Evolutionary conservation across 2,113 vertebrate genomes (phyloP).

Genomic region (Empidonax traillii): DNA sequence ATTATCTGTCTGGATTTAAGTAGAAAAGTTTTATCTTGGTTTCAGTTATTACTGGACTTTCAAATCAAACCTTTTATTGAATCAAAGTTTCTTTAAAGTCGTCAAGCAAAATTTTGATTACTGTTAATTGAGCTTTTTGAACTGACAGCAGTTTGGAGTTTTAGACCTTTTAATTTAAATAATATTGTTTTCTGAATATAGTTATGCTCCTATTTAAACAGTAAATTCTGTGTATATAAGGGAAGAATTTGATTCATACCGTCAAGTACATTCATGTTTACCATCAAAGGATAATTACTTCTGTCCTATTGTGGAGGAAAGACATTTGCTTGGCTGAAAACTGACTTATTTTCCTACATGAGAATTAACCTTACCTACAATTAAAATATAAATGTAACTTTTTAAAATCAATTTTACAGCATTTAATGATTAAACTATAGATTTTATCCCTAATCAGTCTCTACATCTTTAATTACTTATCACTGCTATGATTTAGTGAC

Average conservation of each 20-base stretch:
- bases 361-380: not conserved
- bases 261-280: not conserved
- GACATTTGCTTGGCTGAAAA: not conserved
- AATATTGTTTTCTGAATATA: not conserved
- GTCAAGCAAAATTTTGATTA: not conserved
- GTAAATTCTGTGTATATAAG: not conserved
- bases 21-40: not conserved
- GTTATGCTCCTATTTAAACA: not conserved
- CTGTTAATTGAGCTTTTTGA: not conserved
- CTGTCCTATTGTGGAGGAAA: not conserved
- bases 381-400: not conserved
- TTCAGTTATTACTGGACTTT: not conserved
- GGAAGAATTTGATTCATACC: not conserved
- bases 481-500: not conserved
- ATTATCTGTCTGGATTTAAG: not conserved
- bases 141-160: not conserved
- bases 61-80: not conserved
- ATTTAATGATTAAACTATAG: not conserved
- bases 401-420: not conserved
- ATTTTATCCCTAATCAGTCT: not conserved
- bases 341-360: not conserved
- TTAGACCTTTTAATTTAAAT: not conserved
- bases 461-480: not conserved
- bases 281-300: not conserved
- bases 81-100: not conserved